These are phyloP conservation scores for Chaenodraco wilsoni DNA, from an alignment of 2,797 vertebrate species.

Conservation along the genomic window DNA sequence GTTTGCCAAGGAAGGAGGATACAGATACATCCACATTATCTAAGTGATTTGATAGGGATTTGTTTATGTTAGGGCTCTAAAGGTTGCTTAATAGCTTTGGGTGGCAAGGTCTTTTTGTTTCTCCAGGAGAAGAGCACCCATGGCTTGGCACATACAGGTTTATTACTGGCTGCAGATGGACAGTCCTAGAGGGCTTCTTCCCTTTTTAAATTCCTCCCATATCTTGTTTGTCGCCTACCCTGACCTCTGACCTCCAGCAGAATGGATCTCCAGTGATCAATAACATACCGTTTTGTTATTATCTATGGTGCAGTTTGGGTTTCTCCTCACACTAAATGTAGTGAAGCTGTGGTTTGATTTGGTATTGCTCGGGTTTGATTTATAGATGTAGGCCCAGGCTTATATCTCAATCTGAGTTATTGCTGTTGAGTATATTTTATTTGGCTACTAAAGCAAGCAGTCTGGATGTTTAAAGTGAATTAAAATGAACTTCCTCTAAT, in stretches of 20 bases:
- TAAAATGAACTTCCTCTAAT: constrained; percentile 3
- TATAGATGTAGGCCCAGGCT: constrained; percentile 12
- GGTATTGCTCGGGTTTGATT: constrained; percentile 38
- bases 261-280: constrained; percentile 48
- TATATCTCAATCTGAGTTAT: constrained; percentile 43
- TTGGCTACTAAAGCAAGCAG: constrained; percentile 32
- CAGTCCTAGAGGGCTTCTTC: constrained; percentile 7
- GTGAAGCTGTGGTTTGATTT: constrained; percentile 34
- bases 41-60: constrained; percentile 21
- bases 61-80: constrained; percentile 30
- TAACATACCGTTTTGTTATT: constrained; percentile 25
- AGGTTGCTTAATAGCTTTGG: constrained; percentile 14
- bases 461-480: constrained; percentile 31
- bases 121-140: not conserved
- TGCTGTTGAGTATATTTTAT: constrained; percentile 24
- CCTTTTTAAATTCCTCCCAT: constrained; percentile 30
- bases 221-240: constrained; percentile 33
- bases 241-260: constrained; percentile 52
- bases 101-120: constrained; percentile 37
- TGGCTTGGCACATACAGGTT: not conserved
- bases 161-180: constrained; percentile 21
- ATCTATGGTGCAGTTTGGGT: constrained; percentile 52
- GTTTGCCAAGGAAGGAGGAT: constrained; percentile 31
- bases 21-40: constrained; percentile 8
- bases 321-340: constrained; percentile 30